These are phyloP conservation scores for Falco punctatus DNA, from an alignment of 2,113 vertebrate species.

Conservation along the genomic window DNA sequence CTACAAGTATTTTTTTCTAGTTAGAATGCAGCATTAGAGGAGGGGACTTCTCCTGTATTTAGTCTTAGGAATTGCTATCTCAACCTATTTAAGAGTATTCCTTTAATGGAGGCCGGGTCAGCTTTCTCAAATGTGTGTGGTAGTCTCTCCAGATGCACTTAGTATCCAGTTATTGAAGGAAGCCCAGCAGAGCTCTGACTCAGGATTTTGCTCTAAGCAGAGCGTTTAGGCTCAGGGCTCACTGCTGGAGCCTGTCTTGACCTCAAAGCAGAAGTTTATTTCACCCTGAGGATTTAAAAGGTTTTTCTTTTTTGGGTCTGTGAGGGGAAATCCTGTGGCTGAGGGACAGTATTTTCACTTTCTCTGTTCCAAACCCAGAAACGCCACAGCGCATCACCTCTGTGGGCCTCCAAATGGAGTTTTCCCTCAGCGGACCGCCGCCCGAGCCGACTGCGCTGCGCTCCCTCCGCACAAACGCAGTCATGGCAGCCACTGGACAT, in stretches of 20 bases:
- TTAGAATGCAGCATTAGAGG: neutral
- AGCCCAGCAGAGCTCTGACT: neutral
- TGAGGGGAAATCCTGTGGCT: rapidly evolving
- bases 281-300: rapidly evolving
- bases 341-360: rapidly evolving
- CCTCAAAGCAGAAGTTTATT: rapidly evolving
- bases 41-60: neutral
- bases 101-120: too few relatives aligned
- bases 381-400: rapidly evolving
- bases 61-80: neutral
- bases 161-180: too few relatives aligned
- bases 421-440: neutral
- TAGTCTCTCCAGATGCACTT: rapidly evolving
- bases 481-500: rapidly evolving
- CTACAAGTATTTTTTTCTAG: too few relatives aligned
- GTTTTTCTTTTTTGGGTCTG: rapidly evolving
- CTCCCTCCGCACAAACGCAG: neutral
- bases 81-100: neutral
- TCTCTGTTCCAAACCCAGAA: neutral
- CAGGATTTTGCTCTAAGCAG: too few relatives aligned
- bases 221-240: rapidly evolving
- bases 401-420: rapidly evolving
- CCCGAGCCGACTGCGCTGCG: too few relatives aligned
- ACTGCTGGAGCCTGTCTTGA: rapidly evolving
- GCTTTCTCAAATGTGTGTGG: rapidly evolving